Base-by-base conservation (phyloP, 2,113 vertebrate genomes). In the Aldabrachelys gigantea region DNA sequence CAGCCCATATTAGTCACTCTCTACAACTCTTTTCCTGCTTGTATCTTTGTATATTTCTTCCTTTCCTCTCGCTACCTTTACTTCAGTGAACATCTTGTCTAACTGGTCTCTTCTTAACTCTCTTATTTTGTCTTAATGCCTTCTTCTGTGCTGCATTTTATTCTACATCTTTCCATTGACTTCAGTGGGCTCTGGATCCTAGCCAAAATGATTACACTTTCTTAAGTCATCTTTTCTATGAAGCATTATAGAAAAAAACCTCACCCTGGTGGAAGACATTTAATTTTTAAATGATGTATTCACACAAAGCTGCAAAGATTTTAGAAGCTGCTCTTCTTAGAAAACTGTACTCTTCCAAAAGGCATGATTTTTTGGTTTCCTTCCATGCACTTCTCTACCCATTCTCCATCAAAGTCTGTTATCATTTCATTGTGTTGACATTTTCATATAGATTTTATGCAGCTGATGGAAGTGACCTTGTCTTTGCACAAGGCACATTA, bases 161-260 rank as follows among this genome's bases (percentile, higher is more conserved):
- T 91, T 92, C 65, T 88, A 27, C 53, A 79, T 95, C 53, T 92
- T 29, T 65, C 56, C 75, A 69, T 90, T 94, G 90, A 89, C 27
- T 94, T 92, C 47, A 82, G 29, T 92, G 80, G 6, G 52, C 11
- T 84, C 91, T 22, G 80, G 2, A 49, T 86, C 21, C 78, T 85
- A 5, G 88, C 3, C 88, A 57, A 95, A 92, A 95, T 87, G 35
- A 5, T 8, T 54, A 44, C 76, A 31, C 89, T 69, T 69, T 35
- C 62, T n/a, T 69, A 69, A 53, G 17, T 80, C 44, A 84, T 80
- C 6, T 6, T 4, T 95, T 89, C 92, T 92, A 82, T 82, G 31
- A 3, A 91, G 3, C 38, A 56, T 86, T 84, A 27, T 82, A 86
- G 72, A 44, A 53, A 92, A 4, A 94, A 44, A 10, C 0, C 25